Conservation (phyloP, 2,888 invertebrate genomes). For the Ditula angustiorana region DNA sequence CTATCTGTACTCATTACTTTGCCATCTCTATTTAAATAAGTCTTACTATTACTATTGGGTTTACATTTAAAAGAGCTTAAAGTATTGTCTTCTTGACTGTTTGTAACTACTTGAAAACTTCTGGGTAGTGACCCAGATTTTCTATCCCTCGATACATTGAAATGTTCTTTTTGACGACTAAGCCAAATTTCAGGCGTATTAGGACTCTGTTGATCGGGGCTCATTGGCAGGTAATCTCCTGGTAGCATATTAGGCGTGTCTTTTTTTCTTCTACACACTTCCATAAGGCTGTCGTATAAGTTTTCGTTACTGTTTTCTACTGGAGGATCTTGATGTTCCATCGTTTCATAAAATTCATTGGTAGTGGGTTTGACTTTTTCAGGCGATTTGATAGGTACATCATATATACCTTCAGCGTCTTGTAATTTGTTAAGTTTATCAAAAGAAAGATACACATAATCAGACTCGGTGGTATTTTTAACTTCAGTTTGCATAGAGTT, state of each 20-base stretch:
- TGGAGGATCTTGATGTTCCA: slow-evolving; percentile 64
- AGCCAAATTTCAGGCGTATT: slow-evolving; percentile 90
- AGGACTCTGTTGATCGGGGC: slow-evolving; percentile 80
- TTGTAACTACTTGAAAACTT: slow-evolving; percentile 89
- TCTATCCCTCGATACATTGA: slow-evolving; percentile 87
- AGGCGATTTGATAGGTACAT: slow-evolving; percentile 72
- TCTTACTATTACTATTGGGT: slow-evolving; percentile 76
- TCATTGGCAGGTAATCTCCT: slow-evolving; percentile 76
- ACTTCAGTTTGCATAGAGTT: slow-evolving; percentile 47
- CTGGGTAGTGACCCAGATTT: slow-evolving; percentile 92
- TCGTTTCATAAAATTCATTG: slow-evolving; percentile 69
- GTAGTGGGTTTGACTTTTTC: slow-evolving; percentile 59
- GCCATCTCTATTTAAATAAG: slow-evolving; percentile 86
- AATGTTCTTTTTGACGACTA: slow-evolving; percentile 88
- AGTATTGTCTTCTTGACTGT: slow-evolving; percentile 78
- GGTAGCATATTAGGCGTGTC: slow-evolving; percentile 60
- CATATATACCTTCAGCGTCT: slow-evolving; percentile 73
- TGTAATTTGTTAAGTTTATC: slow-evolving; percentile 66
- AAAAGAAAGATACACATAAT: slow-evolving; percentile 81
- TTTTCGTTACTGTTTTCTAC: slow-evolving; percentile 59
- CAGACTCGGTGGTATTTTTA: slow-evolving; percentile 70
- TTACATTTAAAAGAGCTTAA: slow-evolving; percentile 75
- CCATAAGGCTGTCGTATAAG: slow-evolving; percentile 73
- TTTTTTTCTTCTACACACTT: slow-evolving; percentile 73
- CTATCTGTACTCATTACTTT: slow-evolving; percentile 87